These are phyloP conservation scores for Hexactinellida sp. DNA, from an alignment of 37 sponge, comb jelly and placozoan species.

Conservation along the genomic window DNA sequence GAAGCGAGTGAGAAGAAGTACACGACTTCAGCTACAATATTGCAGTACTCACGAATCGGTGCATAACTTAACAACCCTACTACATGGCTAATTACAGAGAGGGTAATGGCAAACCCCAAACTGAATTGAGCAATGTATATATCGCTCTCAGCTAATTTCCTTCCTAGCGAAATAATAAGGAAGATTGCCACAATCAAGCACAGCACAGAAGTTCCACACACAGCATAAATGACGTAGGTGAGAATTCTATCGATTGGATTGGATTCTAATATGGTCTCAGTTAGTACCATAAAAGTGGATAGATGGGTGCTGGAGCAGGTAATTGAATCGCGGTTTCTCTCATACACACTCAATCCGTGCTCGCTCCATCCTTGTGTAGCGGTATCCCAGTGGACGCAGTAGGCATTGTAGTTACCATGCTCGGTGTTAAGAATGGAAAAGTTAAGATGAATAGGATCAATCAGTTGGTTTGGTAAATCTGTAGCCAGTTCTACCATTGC, in stretches of 20 bases:
- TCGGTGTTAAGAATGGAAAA: not conserved
- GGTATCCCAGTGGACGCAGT: not conserved
- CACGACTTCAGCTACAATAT: not conserved
- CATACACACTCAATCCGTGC: not conserved
- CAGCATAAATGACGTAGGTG: not conserved
- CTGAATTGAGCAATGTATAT: slow-evolving; percentile 1
- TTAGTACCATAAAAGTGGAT: not conserved
- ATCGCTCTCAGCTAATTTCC: not conserved
- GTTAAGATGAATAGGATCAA: not conserved
- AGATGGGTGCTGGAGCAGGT: not conserved
- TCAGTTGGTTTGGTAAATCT: not conserved
- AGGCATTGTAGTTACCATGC: not conserved
- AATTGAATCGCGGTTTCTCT: not conserved
- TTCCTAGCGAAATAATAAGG: not conserved
- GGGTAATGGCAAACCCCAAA: not conserved
- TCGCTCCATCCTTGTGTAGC: not conserved
- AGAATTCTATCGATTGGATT: not conserved
- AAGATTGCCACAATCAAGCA: not conserved
- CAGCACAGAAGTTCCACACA: not conserved
- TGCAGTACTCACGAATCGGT: not conserved
- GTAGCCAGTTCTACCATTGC: slow-evolving; percentile 4
- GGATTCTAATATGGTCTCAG: not conserved
- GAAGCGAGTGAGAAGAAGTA: not conserved
- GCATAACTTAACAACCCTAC: not conserved
- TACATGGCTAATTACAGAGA: not conserved